Evolutionary conservation across 2,888 invertebrate species (phyloP).

Genomic region (Chrysodeixis includens): DNA sequence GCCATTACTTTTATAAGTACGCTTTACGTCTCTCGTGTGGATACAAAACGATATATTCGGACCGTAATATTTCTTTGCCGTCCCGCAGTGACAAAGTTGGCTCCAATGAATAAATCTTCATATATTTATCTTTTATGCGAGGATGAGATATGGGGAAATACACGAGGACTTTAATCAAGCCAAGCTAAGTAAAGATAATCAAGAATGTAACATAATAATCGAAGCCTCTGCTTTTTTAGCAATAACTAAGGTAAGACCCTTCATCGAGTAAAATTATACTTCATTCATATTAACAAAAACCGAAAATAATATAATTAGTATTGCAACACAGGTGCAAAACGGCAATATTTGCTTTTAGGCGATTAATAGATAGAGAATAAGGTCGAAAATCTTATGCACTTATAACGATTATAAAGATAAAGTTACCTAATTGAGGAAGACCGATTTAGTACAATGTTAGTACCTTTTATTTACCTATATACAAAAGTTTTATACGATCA

Average conservation of each 20-base stretch:
- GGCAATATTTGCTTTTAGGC: too few species aligned
- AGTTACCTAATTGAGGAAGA: not conserved
- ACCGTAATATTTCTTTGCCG: not conserved
- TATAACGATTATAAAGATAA: not conserved
- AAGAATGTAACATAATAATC: not conserved
- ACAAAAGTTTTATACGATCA: not conserved
- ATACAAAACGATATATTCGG: not conserved
- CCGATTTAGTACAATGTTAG: not conserved
- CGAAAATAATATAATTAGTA: too few species aligned
- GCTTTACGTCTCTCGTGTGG: not conserved
- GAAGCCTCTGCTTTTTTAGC: too few species aligned
- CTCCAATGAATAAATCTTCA: conserved; percentile 4
- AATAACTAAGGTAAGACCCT: too few species aligned
- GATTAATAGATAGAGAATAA: too few species aligned
- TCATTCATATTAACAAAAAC: too few species aligned
- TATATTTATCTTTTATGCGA: not conserved
- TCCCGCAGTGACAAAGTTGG: not conserved
- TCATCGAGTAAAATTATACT: too few species aligned
- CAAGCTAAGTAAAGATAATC: not conserved
- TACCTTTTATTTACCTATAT: not conserved
- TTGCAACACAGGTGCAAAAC: too few species aligned
- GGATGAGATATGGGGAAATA: not conserved
- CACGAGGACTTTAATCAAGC: too few species aligned
- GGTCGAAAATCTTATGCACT: not conserved
- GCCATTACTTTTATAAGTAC: not conserved